Evolutionary conservation across 2,797 vertebrate species (phyloP).

Genomic region (Poecile montanus): DNA sequence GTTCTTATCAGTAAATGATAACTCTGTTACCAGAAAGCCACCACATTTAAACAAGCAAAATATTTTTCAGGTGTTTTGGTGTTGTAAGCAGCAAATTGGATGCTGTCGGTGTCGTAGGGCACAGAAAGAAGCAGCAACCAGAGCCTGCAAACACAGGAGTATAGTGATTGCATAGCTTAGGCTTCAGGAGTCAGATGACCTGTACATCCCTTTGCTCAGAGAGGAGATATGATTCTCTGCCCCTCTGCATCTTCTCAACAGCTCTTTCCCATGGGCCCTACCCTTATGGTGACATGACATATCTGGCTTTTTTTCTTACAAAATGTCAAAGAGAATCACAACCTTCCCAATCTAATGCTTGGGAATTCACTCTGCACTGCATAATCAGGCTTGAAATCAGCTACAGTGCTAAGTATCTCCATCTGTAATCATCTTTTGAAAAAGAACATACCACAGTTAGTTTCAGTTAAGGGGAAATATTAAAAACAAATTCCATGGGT

Average conservation of each 20-base stretch:
- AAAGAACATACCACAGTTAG: background rate
- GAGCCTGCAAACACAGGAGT: background rate
- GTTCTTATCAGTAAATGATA: background rate
- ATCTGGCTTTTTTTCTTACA: background rate
- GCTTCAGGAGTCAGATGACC: background rate
- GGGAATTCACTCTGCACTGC: background rate
- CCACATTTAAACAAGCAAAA: background rate
- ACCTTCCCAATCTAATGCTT: background rate
- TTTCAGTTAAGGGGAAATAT: background rate
- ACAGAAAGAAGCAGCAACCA: background rate
- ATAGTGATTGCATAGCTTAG: background rate
- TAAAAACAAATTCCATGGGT: background rate
- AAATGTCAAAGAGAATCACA: background rate
- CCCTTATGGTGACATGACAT: fast-evolving
- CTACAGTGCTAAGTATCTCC: background rate
- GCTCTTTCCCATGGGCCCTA: background rate
- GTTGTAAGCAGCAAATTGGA: background rate
- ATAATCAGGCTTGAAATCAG: background rate
- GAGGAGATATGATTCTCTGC: background rate
- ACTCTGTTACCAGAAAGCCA: background rate
- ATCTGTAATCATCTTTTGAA: background rate
- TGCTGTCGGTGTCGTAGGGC: background rate
- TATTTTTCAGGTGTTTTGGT: background rate
- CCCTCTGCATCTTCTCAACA: background rate
- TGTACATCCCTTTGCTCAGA: background rate